Evolutionary conservation across 2,888 invertebrate genomes (phyloP).

Genomic region (Phyllotreta cruciferae): DNA sequence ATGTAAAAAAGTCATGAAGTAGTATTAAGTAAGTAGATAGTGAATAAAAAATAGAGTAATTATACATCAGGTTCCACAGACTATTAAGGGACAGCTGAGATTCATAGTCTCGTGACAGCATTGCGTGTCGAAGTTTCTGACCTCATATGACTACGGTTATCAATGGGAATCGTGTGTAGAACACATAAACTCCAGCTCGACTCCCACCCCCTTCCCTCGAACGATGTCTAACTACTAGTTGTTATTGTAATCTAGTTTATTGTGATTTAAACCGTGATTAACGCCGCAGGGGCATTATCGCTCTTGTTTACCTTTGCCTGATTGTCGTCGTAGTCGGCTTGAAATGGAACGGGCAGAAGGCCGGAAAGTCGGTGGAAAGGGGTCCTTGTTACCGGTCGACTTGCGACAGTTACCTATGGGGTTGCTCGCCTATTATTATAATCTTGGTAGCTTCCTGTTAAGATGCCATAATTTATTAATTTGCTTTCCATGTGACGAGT

Average conservation of each 20-base stretch:
- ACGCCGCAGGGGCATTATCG: slow-evolving; percentile 40
- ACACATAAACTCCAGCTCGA: slow-evolving; percentile 46
- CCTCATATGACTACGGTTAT: slow-evolving; percentile 42
- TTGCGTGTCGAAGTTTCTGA: slow-evolving; percentile 48
- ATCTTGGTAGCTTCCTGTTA: too few relatives aligned
- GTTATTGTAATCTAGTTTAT: slow-evolving; percentile 49
- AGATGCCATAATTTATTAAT: too few relatives aligned
- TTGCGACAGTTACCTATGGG: slow-evolving; percentile 3
- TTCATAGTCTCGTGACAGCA: slow-evolving; percentile 50
- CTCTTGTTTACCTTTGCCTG: slow-evolving; percentile 37
- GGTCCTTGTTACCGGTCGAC: slow-evolving; percentile 23
- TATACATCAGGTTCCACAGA: slow-evolving; percentile 17
- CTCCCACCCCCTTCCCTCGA: slow-evolving; percentile 30
- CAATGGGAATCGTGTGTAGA: slow-evolving; percentile 50
- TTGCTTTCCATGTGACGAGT: too few relatives aligned
- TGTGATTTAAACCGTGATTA: slow-evolving; percentile 45
- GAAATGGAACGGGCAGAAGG: slow-evolving; percentile 16
- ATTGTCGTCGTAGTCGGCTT: slow-evolving; percentile 22
- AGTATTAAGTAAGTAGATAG: too few relatives aligned
- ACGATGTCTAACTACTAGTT: slow-evolving; percentile 45
- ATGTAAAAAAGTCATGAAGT: too few relatives aligned
- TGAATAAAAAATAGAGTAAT: not conserved
- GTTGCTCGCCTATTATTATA: too few relatives aligned
- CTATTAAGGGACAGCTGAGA: slow-evolving; percentile 39
- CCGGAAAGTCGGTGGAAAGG: slow-evolving; percentile 15